Evolutionary conservation across 2,113 vertebrate species (phyloP), one percentile per base, ranked within the genome.

Genomic region (Petaurus breviceps): DNA sequence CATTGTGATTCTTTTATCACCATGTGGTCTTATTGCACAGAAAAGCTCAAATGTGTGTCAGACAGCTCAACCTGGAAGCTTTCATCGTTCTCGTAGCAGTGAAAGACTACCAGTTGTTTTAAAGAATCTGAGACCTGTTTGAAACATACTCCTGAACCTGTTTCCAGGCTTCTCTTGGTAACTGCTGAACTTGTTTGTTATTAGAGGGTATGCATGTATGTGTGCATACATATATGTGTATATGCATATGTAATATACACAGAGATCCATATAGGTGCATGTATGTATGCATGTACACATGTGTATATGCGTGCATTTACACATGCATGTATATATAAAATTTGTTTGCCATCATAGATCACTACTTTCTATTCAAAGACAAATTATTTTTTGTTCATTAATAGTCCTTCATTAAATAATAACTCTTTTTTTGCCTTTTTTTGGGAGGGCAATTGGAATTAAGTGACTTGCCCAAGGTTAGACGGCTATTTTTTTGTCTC

Each of bases 361-460:
- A 16, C 61, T 8, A 77, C 43, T 94, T 96, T 92, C 91, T 26
- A 43, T 92, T 95, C 10, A 77, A 89, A 94, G 24, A 22, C 11
- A 94, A 89, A 49, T 49, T 49, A 22, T 28, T 77, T 14, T 51
- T 77, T 43, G 77, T 90, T 25, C 23, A 6, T 43, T 77, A 77
- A 95, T 91, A 96, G 84, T 57, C 93, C 12, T 91, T 28, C 93
- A 93, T 93, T 95, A 91, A 92, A 94, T 95, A 95, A 24, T 47
- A 12, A 16, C 93, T 77, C 77, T 46, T 54, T 97, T 94, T n/a
- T n/a, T n/a, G n/a, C n/a, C n/a, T n/a, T n/a, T n/a, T n/a, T n/a
- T n/a, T n/a, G n/a, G n/a, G n/a, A n/a, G n/a, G n/a, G n/a, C n/a
- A n/a, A n/a, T n/a, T n/a, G n/a, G n/a, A n/a, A n/a, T n/a, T n/a